Evolutionary conservation across 2,888 invertebrate genomes (phyloP), one percentile per base, ranked within the genome.

Genomic region (Nebria brevicollis): DNA sequence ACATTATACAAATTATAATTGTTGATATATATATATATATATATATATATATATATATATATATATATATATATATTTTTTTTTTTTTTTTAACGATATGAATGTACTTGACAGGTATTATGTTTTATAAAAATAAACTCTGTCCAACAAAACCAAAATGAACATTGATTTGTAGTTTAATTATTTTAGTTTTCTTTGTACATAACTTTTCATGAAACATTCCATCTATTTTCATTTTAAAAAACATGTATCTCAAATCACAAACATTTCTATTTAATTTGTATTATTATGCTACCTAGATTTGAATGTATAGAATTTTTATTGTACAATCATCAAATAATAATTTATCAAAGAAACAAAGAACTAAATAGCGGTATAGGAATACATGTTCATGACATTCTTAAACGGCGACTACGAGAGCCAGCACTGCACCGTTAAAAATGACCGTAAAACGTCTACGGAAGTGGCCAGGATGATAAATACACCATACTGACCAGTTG

Each of bases 361-460:
- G 54, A 15, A 70, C 42, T 43, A 70, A 70, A 74, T 70, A 77
- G 72, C 77, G 70, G 26, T 43, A 70, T 25, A 70, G 42, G 70
- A 77, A 77, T 77, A 70, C 43, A 77, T 77, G 77, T 68, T 77
- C 77, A 77, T 77, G 77, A 77, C 77, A 77, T 77, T 72, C 77
- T 72, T 77, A 77, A 77, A 77, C 77, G 77, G 77, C 43, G 43
- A 26, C 70, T 41, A 26, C 54, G n/a, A 25, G 34, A 34, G 13
- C 66, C 15, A 34, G 11, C 65, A 25, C 43, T n/a, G 74, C 54
- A 54, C 34, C 70, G 77, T 72, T 77, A 77, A 77, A 77, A 77
- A 77, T 66, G 72, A 64, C 72, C 77, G 77, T 77, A 77, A 77
- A 72, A 72, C 77, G 72, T 77, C 43, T 7, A 25, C 77, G 72